A percentile compares a stretch with the other conserved stretches of the same genome.
These are phyloP conservation scores for Clarias pachynema DNA, from an alignment of 2,797 vertebrate species.

Conservation along the genomic window DNA sequence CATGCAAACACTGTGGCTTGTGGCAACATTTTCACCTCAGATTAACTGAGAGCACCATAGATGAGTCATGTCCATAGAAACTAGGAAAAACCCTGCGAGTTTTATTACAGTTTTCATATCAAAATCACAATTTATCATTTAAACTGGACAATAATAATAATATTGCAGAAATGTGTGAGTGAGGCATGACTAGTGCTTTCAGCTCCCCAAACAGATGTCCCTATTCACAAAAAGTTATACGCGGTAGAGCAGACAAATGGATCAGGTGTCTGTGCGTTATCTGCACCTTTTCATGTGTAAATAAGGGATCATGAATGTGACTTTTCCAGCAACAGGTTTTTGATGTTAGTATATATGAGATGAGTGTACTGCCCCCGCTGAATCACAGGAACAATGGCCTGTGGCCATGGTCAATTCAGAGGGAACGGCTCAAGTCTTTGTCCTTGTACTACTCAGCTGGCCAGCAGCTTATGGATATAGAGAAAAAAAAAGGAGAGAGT, in stretches of 20 bases:
- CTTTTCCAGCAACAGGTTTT: constrained; percentile 55
- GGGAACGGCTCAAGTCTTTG: constrained; percentile 51
- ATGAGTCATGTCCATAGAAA: constrained; percentile 31
- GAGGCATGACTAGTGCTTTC: constrained; percentile 20
- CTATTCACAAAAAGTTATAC: constrained; percentile 46
- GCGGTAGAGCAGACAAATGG: constrained; percentile 43
- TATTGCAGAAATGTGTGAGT: not conserved
- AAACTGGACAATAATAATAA: not conserved
- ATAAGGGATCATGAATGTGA: constrained; percentile 57
- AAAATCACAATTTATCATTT: not conserved
- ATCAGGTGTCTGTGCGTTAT: constrained; percentile 54
- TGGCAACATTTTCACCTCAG: constrained; percentile 43
- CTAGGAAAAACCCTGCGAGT: not conserved
- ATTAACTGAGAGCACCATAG: constrained; percentile 41
- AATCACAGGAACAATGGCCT: constrained; percentile 43
- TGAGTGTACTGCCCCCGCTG: constrained; percentile 43
- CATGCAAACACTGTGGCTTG: constrained; percentile 56
- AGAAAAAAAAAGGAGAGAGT: constrained; percentile 22
- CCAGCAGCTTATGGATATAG: constrained; percentile 45
- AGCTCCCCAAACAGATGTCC: constrained; percentile 45
- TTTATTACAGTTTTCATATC: constrained; percentile 1
- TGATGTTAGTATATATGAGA: constrained; percentile 55
- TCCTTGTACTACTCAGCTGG: constrained; percentile 51
- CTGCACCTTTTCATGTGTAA: constrained; percentile 59
- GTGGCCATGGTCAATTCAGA: constrained; percentile 51